Conservation (phyloP, 1,140 invertebrate genomes). For the Orussus abietinus region DNA sequence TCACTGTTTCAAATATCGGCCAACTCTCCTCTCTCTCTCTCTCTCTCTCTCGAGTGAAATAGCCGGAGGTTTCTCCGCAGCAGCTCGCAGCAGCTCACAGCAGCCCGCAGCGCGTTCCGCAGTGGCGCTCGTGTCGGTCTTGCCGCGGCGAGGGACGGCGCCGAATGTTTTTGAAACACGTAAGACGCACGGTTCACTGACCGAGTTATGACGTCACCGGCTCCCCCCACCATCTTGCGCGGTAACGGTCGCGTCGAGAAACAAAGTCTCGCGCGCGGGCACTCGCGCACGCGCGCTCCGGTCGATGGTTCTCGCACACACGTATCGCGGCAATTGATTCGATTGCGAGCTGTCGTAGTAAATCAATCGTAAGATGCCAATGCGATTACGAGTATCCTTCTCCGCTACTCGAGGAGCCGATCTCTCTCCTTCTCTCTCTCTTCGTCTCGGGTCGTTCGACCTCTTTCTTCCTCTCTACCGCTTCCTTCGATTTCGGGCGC, state of each 20-base stretch:
- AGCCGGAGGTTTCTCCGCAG: too few relatives aligned
- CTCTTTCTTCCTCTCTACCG: constrained; percentile 5
- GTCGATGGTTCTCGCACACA: neutral
- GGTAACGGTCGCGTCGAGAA: constrained; percentile 2
- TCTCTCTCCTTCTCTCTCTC: neutral
- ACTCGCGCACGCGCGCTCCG: constrained; percentile 4
- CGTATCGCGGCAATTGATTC: neutral
- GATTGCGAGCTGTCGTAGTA: too few relatives aligned
- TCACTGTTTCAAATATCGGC: too few relatives aligned
- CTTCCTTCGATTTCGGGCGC: constrained; percentile 1
- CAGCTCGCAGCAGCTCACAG: too few relatives aligned
- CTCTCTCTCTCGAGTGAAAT: constrained; percentile 8
- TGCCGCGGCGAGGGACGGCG: constrained; percentile 19
- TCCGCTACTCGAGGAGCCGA: too few relatives aligned
- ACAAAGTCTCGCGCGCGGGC: neutral
- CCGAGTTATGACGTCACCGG: constrained; percentile 41
- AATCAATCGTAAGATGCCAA: too few relatives aligned
- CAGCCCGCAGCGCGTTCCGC: too few relatives aligned
- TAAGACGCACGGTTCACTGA: constrained; percentile 41
- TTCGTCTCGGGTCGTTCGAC: constrained; percentile 5
- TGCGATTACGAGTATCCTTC: too few relatives aligned
- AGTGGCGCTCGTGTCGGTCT: too few relatives aligned
- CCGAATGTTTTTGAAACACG: constrained; percentile 39
- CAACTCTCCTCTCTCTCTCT: constrained; percentile 10
- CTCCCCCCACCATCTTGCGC: constrained; percentile 5